Base-by-base conservation (phyloP, 2,797 vertebrate genomes). In the Macropus fuliginosus region DNA sequence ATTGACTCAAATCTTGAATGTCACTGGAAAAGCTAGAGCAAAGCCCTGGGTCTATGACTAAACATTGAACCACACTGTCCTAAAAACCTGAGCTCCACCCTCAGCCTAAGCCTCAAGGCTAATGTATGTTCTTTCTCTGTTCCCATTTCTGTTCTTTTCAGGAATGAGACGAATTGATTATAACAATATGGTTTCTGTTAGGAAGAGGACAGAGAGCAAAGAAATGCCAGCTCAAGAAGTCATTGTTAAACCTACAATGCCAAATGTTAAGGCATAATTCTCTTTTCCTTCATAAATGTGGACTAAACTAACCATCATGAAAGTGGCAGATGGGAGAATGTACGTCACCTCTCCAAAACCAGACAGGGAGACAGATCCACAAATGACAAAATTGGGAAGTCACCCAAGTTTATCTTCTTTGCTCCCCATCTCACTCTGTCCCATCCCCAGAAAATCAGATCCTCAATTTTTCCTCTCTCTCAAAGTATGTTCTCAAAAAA, bases 151-250 rank as follows among this genome's bases (percentile, higher is more conserved):
- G 54, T 54, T 40, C 56, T 66, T 59, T 34, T 92, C 92, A 91
- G 91, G 95, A 97, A 66, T 24, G 59, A 93, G 94, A 95, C 95
- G 95, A 95, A 97, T 97, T 74, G 92, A 96, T 97, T 97, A 97
- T 93, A 91, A 94, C 94, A 97, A 90, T 98, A 96, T 97, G 95
- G 93, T 95, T 97, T 96, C 57, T 95, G 59, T 97, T 97, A 97
- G 54, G 55, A 95, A 54, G 66, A 55, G 91, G 13, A 95, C 40
- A 46, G 21, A 81, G 31, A 87, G 74, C 74, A 87, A 46, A 87
- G 74, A 87, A 87, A 50, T 50, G 40, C 74, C 74, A 87, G 74
- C 40, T 40, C 74, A 87, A 87, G 40, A 2, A 87, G 74, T 87
- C 74, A 87, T 46, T 21, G 13, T 3, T 87, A 27, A 87, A 10